These are phyloP conservation scores for Carapus acus DNA, from an alignment of 2,797 vertebrate genomes.

Conservation along the genomic window DNA sequence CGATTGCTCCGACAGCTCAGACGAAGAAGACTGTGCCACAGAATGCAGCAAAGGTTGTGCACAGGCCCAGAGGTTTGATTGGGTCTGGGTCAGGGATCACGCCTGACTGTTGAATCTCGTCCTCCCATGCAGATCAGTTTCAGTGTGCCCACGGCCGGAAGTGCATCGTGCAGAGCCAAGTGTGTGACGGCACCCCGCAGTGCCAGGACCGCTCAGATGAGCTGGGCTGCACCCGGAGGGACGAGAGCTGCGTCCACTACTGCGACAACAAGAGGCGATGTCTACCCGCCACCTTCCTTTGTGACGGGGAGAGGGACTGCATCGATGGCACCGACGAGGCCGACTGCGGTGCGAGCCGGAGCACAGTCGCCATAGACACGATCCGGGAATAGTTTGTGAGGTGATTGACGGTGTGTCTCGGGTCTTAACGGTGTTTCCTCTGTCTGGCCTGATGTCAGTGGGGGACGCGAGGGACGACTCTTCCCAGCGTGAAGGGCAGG, in stretches of 20 bases:
- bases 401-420: too few relatives aligned
- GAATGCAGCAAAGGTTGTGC: slow-evolving; percentile 62
- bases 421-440: too few relatives aligned
- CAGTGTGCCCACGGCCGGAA: slow-evolving; percentile 67
- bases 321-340: slow-evolving; percentile 74
- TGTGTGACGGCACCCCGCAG: slow-evolving; percentile 74
- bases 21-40: slow-evolving; percentile 72
- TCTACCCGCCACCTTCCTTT: slow-evolving; percentile 72
- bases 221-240: slow-evolving; percentile 57
- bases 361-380: too few relatives aligned
- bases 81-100: too few relatives aligned
- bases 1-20: slow-evolving; percentile 80
- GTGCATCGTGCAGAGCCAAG: slow-evolving; percentile 66
- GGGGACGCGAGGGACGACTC: too few relatives aligned
- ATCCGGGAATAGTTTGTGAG: too few relatives aligned
- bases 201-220: slow-evolving; percentile 83
- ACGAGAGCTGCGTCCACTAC: slow-evolving; percentile 63
- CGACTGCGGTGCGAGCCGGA: slow-evolving; percentile 74
- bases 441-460: too few relatives aligned
- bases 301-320: slow-evolving; percentile 78
- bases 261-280: slow-evolving; percentile 74
- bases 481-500: too few relatives aligned
- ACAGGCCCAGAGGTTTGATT: too few relatives aligned
- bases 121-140: slow-evolving; percentile 68
- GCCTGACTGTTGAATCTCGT: neutral